phyloP scores from a whole-genome alignment of 2,113 vertebrate genomes.

The Paramisgurnus dabryanus region DNA sequence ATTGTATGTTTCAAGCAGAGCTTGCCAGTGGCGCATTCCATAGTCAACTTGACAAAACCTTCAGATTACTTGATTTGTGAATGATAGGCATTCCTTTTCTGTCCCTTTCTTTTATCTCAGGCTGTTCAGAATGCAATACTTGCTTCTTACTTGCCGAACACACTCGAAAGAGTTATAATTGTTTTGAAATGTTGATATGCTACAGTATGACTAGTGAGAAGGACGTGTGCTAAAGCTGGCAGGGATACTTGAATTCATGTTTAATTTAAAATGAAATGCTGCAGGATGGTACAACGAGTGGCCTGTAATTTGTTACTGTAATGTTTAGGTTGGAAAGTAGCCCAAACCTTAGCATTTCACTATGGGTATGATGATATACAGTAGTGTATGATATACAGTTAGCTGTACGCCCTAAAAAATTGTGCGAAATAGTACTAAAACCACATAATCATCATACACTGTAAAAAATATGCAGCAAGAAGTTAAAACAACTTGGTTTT shows the following conservation, averaged over 20 bases:
- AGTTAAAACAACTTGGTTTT: no score
- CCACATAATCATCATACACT: no score
- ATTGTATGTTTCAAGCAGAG: slow-evolving; percentile 48
- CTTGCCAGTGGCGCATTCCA: slow-evolving; percentile 64
- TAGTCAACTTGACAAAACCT: slow-evolving; percentile 41
- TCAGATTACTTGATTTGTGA: slow-evolving; percentile 58
- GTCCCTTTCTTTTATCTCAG: background rate
- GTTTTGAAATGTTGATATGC: no score
- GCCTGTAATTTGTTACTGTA: background rate
- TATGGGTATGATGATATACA: no score
- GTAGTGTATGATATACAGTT: no score
- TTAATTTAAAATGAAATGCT: slow-evolving; percentile 1
- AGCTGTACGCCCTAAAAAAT: no score
- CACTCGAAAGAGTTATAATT: no score
- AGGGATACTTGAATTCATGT: background rate
- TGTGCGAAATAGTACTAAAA: no score
- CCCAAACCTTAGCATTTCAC: background rate
- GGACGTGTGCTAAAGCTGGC: background rate
- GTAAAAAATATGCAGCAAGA: no score
- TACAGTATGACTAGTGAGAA: background rate
- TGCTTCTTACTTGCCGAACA: background rate
- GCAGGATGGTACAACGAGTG: background rate
- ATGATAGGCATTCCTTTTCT: slow-evolving; percentile 36
- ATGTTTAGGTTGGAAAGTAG: background rate
- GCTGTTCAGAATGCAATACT: background rate